These are phyloP conservation scores for Catostomus latipinnis DNA, from an alignment of 2,797 vertebrate species.

Conservation along the genomic window DNA sequence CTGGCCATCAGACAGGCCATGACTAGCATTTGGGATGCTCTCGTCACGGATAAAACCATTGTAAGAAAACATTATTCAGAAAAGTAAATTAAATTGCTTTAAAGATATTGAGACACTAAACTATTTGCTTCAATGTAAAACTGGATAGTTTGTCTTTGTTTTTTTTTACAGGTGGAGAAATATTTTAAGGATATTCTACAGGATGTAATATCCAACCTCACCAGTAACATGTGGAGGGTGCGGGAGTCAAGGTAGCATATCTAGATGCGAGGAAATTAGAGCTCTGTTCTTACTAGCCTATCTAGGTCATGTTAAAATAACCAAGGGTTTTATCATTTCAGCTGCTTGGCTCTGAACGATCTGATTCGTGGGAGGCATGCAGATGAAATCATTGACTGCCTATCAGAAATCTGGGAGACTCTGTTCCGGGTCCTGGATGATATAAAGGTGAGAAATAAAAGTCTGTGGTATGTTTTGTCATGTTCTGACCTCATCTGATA, in stretches of 20 bases:
- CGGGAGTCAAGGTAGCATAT: constrained; percentile 90
- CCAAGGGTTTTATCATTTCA: constrained; percentile 63
- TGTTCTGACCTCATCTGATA: not conserved
- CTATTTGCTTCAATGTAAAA: not conserved
- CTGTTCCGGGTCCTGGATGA: constrained; percentile 98
- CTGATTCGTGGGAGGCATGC: constrained; percentile 90
- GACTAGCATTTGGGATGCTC: constrained; percentile 98
- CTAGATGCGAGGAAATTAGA: not conserved
- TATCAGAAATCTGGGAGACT: constrained; percentile 96
- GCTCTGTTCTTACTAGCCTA: not conserved
- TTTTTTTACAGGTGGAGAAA: constrained; percentile 88
- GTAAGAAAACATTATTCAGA: constrained; percentile 69
- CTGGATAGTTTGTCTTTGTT: constrained; percentile 15
- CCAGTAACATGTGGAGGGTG: constrained; percentile 93
- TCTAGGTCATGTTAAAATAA: constrained; percentile 8
- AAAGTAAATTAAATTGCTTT: not conserved
- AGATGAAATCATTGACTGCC: constrained; percentile 90
- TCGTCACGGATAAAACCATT: constrained; percentile 91
- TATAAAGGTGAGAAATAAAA: constrained; percentile 86
- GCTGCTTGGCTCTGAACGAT: constrained; percentile 95
- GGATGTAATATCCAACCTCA: constrained; percentile 93
- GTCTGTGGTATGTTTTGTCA: not conserved
- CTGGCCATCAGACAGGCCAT: constrained; percentile 94
- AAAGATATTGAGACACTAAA: not conserved
- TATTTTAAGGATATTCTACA: constrained; percentile 96